Conservation (phyloP, 1,140 invertebrate species). For the Pseudomyrmex cubaensis region DNA sequence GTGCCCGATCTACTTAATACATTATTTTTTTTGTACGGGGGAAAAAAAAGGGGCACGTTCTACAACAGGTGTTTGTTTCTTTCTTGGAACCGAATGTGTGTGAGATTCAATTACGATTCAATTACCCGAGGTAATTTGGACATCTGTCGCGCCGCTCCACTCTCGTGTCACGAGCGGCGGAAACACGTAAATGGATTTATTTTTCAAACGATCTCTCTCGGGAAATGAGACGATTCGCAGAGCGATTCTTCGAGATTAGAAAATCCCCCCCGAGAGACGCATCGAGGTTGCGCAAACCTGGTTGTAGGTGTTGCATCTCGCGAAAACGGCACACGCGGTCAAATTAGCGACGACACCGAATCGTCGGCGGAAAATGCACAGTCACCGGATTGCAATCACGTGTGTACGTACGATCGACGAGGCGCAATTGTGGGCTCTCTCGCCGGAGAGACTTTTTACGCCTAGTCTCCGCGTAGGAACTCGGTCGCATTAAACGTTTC, state of each 20-base stretch:
- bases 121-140: too few relatives aligned
- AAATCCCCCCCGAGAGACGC: background rate
- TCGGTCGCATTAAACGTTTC: conserved; percentile 75
- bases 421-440: background rate
- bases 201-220: too few relatives aligned
- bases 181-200: too few relatives aligned
- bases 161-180: too few relatives aligned
- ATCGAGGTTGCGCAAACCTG: conserved; percentile 8
- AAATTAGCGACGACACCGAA: conserved; percentile 18
- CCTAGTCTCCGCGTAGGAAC: conserved; percentile 69
- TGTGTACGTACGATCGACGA: background rate
- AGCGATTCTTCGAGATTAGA: background rate
- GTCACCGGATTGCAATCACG: conserved; percentile 12
- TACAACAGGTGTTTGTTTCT: too few relatives aligned
- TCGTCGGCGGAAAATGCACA: conserved; percentile 3
- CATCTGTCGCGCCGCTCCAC: too few relatives aligned
- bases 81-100: too few relatives aligned
- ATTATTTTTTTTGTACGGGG: conserved; percentile 3
- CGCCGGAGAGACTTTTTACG: conserved; percentile 64
- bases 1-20: conserved; percentile 51
- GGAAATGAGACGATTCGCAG: too few relatives aligned
- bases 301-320: background rate
- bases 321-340: conserved; percentile 19
- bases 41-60: too few relatives aligned
- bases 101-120: too few relatives aligned